These are phyloP conservation scores for Metellina segmentata DNA, from an alignment of 2,888 invertebrate species.

Conservation along the genomic window DNA sequence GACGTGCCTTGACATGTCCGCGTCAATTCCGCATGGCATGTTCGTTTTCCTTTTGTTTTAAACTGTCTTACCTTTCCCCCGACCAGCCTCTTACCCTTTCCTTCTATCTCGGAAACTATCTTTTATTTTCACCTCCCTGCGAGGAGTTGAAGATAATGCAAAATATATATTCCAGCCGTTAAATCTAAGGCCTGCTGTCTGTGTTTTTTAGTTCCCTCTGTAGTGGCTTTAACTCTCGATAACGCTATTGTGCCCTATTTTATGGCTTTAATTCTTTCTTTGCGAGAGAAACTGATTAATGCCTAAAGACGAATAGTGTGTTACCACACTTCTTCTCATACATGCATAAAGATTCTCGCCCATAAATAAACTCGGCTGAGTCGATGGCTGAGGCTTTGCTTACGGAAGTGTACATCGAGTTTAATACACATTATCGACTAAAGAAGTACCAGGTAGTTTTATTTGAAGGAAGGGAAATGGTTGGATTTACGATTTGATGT, in stretches of 20 bases:
- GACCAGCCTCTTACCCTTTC: constrained; percentile 7
- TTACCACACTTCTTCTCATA: not conserved
- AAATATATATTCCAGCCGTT: constrained; percentile 49
- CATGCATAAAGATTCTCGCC: not conserved
- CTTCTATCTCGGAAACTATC: constrained; percentile 10
- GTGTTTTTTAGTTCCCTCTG: constrained; percentile 10
- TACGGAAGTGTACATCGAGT: not conserved
- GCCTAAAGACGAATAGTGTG: not conserved
- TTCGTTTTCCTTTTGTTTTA: constrained; percentile 64
- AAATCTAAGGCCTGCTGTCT: constrained; percentile 29
- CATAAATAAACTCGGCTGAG: not conserved
- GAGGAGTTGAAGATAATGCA: constrained; percentile 54
- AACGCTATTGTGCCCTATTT: constrained; percentile 26
- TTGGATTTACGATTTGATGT: not conserved
- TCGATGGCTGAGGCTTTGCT: not conserved
- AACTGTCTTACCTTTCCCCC: constrained; percentile 29
- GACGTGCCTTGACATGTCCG: not conserved
- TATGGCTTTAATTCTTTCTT: constrained; percentile 22
- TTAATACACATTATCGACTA: constrained; percentile 1
- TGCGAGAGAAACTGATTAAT: constrained; percentile 3
- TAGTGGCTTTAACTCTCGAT: constrained; percentile 2
- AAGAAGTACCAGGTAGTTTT: not conserved
- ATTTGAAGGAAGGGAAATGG: not conserved
- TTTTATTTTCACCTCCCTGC: constrained; percentile 30
- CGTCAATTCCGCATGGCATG: constrained; percentile 39